A percentile compares a stretch with the other conserved stretches of the same genome.
phyloP scores from a whole-genome alignment of 2,888 invertebrate species.

The Cantharis rufa region DNA sequence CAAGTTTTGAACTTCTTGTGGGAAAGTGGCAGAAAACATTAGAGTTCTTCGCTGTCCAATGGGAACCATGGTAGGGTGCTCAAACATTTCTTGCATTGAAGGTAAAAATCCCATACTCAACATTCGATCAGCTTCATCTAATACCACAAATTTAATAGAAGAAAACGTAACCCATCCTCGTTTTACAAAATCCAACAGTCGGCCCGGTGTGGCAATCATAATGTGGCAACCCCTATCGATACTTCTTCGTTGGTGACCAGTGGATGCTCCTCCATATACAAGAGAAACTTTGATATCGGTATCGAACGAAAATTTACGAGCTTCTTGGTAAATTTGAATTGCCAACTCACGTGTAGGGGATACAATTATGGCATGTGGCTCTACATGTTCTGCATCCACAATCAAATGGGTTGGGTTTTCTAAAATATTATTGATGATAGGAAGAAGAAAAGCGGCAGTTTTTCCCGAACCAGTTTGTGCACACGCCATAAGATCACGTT shows the following conservation, averaged over 20 bases:
- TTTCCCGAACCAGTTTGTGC: conserved; percentile 99
- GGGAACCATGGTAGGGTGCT: conserved; percentile 64
- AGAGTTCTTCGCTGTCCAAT: conserved; percentile 64
- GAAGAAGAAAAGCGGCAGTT: conserved; percentile 92
- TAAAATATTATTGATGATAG: conserved; percentile 78
- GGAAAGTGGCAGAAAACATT: conserved; percentile 82
- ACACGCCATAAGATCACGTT: conserved; percentile 93
- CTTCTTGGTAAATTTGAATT: conserved; percentile 85
- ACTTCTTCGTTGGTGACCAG: conserved; percentile 67
- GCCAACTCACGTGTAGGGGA: conserved; percentile 92
- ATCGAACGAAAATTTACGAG: conserved; percentile 77
- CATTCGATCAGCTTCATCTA: conserved; percentile 85
- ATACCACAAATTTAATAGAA: conserved; percentile 67
- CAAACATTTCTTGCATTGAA: conserved; percentile 63
- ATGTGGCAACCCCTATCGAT: conserved; percentile 69
- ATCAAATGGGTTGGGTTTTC: conserved; percentile 61
- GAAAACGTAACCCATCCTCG: conserved; percentile 61
- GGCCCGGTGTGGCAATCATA: conserved; percentile 74
- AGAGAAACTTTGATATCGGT: conserved; percentile 76
- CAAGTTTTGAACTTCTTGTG: conserved; percentile 72
- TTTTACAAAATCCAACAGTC: conserved; percentile 68
- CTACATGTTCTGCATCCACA: conserved; percentile 60
- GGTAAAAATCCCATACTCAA: conserved; percentile 73
- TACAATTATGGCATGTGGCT: conserved; percentile 83
- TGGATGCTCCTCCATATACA: conserved; percentile 86